These are phyloP conservation scores for Danaus chrysippus DNA, from an alignment of 2,888 invertebrate species.

Conservation along the genomic window DNA sequence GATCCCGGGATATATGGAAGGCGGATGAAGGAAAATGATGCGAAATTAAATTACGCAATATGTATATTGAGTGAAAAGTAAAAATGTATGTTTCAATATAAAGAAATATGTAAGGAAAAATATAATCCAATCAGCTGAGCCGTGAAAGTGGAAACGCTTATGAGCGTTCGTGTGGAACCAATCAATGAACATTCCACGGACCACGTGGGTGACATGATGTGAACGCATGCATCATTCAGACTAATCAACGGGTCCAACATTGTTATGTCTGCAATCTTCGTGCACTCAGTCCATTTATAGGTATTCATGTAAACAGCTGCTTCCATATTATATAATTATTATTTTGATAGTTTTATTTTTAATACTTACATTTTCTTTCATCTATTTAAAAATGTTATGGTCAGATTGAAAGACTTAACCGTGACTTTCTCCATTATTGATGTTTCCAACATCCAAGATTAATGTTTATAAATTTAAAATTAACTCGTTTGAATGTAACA, in stretches of 20 bases:
- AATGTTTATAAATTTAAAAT: too few relatives aligned
- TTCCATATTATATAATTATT: background rate
- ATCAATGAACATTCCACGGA: constrained; percentile 44
- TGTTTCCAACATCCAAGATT: too few relatives aligned
- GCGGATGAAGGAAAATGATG: too few relatives aligned
- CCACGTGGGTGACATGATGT: constrained; percentile 45
- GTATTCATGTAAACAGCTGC: constrained; percentile 2
- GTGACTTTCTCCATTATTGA: too few relatives aligned
- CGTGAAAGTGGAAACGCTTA: constrained; percentile 28
- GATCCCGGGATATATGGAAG: too few relatives aligned
- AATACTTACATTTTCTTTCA: too few relatives aligned
- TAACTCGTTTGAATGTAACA: too few relatives aligned
- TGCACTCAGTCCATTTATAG: constrained; percentile 18
- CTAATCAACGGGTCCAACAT: constrained; percentile 25
- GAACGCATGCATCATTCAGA: constrained; percentile 46
- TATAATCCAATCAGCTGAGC: background rate
- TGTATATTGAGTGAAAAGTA: background rate
- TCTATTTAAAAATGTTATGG: too few relatives aligned
- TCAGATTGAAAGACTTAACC: too few relatives aligned
- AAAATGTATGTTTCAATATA: background rate
- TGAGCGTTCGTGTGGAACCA: constrained; percentile 43
- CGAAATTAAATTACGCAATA: too few relatives aligned
- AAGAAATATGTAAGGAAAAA: background rate
- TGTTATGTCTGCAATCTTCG: constrained; percentile 18
- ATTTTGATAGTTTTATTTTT: too few relatives aligned